Conservation (phyloP, 2,888 invertebrate species). For the Cepaea hortensis region DNA sequence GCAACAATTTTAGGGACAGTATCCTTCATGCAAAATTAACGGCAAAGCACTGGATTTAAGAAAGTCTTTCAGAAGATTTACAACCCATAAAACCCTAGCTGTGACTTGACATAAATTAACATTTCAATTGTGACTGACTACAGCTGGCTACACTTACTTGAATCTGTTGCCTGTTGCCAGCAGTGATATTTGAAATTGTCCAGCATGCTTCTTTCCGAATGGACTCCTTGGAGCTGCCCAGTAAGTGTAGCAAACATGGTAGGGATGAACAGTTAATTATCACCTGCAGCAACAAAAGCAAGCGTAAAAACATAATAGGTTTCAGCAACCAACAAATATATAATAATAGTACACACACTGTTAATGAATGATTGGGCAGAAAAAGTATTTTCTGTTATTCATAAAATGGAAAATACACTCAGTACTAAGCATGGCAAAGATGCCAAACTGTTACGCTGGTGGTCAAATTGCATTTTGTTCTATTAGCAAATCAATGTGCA, state of each 20-base stretch:
- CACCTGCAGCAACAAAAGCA: slow-evolving; percentile 76
- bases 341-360: not conserved
- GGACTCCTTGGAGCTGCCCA: slow-evolving; percentile 85
- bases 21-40: no score
- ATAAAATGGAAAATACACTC: not conserved
- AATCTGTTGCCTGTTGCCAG: slow-evolving; percentile 94
- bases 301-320: not conserved
- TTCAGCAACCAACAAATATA: not conserved
- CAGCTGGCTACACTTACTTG: slow-evolving; percentile 80
- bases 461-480: no score
- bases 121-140: no score
- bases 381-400: slow-evolving; percentile 6
- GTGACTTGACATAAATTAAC: no score
- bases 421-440: no score
- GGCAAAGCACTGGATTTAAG: no score
- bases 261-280: slow-evolving; percentile 93
- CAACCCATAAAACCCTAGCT: no score
- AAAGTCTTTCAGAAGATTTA: no score
- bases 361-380: not conserved
- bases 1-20: no score
- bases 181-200: slow-evolving; percentile 97
- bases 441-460: no score
- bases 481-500: no score
- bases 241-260: slow-evolving; percentile 86
- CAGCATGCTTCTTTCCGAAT: slow-evolving; percentile 97